Conservation (phyloP, 2,888 invertebrate genomes). For the Amblyjoppa fuscipennis region DNA sequence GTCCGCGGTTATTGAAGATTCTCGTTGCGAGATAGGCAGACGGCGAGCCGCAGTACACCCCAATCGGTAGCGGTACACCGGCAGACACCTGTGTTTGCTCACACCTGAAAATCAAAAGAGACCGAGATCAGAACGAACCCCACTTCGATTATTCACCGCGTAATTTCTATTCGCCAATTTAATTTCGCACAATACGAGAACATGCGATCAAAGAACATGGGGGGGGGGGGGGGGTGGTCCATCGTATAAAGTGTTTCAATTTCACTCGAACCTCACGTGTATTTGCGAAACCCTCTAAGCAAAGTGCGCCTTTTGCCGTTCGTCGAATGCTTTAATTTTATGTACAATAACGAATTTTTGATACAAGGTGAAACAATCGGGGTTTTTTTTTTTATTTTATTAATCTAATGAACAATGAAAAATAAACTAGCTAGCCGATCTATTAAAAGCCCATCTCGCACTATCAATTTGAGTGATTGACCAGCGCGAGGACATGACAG, state of each 20-base stretch:
- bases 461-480: constrained; percentile 80
- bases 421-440: neutral
- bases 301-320: neutral
- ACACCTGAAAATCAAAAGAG: constrained; percentile 81
- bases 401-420: too few species aligned
- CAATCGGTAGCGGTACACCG: constrained; percentile 29
- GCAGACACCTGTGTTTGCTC: constrained; percentile 83
- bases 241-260: constrained; percentile 46
- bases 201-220: neutral
- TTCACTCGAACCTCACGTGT: constrained; percentile 50
- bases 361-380: too few species aligned
- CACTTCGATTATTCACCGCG: constrained; percentile 25
- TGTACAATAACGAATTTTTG: neutral
- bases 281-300: constrained; percentile 56
- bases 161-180: constrained; percentile 48
- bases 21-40: constrained; percentile 46
- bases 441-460: constrained; percentile 25
- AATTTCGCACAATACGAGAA: constrained; percentile 56
- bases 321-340: constrained; percentile 21
- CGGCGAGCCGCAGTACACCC: constrained; percentile 1
- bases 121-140: constrained; percentile 47
- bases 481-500: constrained; percentile 79
- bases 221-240: neutral
- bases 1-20: constrained; percentile 34
- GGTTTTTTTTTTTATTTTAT: too few species aligned